phyloP scores from a whole-genome alignment of 2,888 invertebrate species.

The Ceriagrion tenellum region DNA sequence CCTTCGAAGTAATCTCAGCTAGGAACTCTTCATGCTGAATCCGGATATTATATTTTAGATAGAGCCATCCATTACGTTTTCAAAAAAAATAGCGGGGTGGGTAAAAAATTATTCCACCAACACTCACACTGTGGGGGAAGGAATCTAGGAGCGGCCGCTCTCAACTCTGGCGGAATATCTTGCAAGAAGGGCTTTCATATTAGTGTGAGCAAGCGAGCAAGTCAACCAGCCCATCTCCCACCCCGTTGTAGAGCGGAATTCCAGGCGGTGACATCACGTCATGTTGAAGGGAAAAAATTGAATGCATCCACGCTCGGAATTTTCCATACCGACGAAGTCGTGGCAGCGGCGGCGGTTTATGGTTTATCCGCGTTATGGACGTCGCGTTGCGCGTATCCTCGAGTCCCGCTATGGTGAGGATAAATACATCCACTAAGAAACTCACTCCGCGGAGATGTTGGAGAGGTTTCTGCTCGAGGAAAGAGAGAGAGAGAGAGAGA shows the following conservation, averaged over 20 bases:
- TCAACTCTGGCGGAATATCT: neutral
- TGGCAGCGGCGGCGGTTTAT: neutral
- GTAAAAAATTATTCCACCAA: neutral
- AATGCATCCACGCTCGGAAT: neutral
- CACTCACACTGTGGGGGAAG: neutral
- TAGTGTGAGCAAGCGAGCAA: neutral
- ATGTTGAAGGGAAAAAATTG: neutral
- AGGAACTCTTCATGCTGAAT: neutral
- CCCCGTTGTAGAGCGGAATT: neutral
- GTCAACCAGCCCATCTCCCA: neutral
- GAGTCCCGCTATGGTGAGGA: neutral
- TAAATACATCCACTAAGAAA: conserved; percentile 18
- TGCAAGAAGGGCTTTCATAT: neutral
- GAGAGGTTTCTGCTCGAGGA: neutral
- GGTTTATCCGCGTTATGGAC: conserved; percentile 1
- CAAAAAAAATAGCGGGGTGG: neutral
- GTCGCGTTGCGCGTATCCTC: neutral
- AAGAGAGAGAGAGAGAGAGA: no score
- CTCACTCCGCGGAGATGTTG: neutral
- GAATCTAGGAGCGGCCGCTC: neutral
- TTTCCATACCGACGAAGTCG: neutral
- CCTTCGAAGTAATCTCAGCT: neutral
- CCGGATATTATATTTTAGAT: neutral
- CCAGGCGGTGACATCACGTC: neutral
- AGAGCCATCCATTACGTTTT: neutral